Evolutionary conservation across 1,140 invertebrate genomes (phyloP).

Genomic region (Cotesia glomerata): DNA sequence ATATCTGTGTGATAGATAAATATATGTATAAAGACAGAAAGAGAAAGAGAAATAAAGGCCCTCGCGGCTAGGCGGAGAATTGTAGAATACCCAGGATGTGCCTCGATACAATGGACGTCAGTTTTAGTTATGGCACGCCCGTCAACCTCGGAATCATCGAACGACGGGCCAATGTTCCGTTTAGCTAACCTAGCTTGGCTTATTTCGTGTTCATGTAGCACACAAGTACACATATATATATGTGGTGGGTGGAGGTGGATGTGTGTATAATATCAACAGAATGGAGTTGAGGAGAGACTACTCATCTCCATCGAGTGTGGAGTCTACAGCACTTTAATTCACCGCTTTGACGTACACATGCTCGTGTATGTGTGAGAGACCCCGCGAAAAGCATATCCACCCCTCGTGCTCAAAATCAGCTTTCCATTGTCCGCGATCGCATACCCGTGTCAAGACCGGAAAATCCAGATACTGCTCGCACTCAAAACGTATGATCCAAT

Average conservation of each 20-base stretch:
- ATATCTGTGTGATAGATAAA: slow-evolving; percentile 16
- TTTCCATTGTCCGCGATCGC: slow-evolving; percentile 15
- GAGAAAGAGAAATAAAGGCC: slow-evolving; percentile 15
- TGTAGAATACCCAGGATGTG: slow-evolving; percentile 35
- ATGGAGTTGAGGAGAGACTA: too few relatives aligned
- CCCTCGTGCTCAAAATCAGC: background rate
- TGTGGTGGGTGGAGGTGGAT: background rate
- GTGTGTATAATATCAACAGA: background rate
- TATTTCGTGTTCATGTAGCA: background rate
- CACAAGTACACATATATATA: background rate
- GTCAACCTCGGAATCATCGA: slow-evolving; percentile 50
- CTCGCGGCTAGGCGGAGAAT: slow-evolving; percentile 32
- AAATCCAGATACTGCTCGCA: slow-evolving; percentile 2
- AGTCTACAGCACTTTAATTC: too few relatives aligned
- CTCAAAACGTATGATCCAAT: background rate
- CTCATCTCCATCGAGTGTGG: too few relatives aligned
- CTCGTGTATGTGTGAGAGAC: background rate
- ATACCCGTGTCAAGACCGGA: slow-evolving; percentile 20
- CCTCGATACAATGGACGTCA: slow-evolving; percentile 53
- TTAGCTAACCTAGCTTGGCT: slow-evolving; percentile 18
- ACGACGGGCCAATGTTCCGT: slow-evolving; percentile 39
- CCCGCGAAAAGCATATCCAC: slow-evolving; percentile 26
- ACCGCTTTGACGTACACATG: too few relatives aligned
- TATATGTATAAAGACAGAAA: slow-evolving; percentile 1
- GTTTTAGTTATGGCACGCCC: slow-evolving; percentile 55